Percentiles rank a stretch among this genome's conserved stretches.
These are phyloP conservation scores for Lucinisca nassula DNA, from an alignment of 2,888 invertebrate species.

Conservation along the genomic window DNA sequence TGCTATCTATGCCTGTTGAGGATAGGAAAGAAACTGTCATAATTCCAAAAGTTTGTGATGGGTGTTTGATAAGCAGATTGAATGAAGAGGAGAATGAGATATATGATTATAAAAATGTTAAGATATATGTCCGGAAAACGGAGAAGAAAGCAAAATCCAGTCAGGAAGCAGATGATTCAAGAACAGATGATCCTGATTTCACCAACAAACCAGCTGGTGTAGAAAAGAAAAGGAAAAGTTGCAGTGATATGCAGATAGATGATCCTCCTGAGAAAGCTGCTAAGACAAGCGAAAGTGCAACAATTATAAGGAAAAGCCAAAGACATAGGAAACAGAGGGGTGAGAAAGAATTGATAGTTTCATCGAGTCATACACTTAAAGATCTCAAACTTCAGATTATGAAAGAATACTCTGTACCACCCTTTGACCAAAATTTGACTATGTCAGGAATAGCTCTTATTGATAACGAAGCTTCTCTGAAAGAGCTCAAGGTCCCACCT, in stretches of 20 bases:
- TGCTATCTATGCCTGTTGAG: conserved; percentile 67
- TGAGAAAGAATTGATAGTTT: conserved; percentile 88
- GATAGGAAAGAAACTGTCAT: conserved; percentile 60
- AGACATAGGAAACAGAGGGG: conserved; percentile 88
- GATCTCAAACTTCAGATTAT: conserved; percentile 89
- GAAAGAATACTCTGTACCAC: conserved; percentile 87
- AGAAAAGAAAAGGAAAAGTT: conserved; percentile 45
- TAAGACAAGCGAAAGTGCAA: conserved; percentile 52
- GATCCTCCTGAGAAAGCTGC: conserved; percentile 74
- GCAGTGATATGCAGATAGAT: conserved; percentile 36
- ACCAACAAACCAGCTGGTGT: conserved; percentile 40
- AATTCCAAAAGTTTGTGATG: conserved; percentile 81
- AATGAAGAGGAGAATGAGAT: conserved; percentile 79
- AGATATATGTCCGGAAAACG: conserved; percentile 81
- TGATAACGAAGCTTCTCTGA: conserved; percentile 77
- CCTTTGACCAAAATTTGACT: conserved; percentile 88
- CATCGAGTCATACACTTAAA: conserved; percentile 87
- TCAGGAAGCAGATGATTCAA: conserved; percentile 51
- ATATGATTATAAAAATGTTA: conserved; percentile 81
- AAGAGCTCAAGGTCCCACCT: conserved; percentile 67
- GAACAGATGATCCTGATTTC: conserved; percentile 70
- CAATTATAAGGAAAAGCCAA: conserved; percentile 85
- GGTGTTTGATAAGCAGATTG: conserved; percentile 80
- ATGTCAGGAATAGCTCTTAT: conserved; percentile 84
- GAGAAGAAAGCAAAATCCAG: conserved; percentile 30